These are phyloP conservation scores for Eulemur rubriventer DNA, from an alignment of 2,797 vertebrate species.

Conservation along the genomic window DNA sequence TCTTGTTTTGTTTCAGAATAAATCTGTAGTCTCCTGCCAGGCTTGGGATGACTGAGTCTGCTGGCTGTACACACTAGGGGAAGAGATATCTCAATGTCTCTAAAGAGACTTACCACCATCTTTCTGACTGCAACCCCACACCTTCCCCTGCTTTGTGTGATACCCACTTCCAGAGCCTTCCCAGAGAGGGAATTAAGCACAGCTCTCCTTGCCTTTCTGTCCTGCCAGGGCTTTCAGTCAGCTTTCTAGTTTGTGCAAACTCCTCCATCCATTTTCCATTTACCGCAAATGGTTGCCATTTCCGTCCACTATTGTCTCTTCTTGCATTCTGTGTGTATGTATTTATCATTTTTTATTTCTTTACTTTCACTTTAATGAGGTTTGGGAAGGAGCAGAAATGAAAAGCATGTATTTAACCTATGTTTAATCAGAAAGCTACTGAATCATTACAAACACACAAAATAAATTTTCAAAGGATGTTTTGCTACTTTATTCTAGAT, in stretches of 20 bases:
- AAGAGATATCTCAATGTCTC: neutral
- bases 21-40: neutral
- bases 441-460: neutral
- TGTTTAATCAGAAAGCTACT: conserved; percentile 20
- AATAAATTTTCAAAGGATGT: neutral
- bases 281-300: neutral
- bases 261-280: neutral
- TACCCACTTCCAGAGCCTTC: neutral
- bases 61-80: neutral
- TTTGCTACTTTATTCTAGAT: neutral
- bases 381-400: neutral
- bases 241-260: neutral
- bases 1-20: neutral
- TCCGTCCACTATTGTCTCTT: neutral
- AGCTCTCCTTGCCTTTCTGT: neutral
- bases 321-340: neutral
- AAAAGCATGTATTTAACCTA: neutral
- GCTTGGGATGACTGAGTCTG: neutral
- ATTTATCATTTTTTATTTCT: neutral
- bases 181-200: neutral
- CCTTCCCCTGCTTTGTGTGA: neutral
- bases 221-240: neutral
- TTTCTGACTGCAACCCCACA: neutral
- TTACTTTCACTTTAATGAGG: conserved; percentile 34
- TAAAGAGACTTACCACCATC: neutral